Percentiles rank a stretch among this genome's conserved stretches.
phyloP scores from a whole-genome alignment of 2,888 invertebrate genomes.

The Lathronympha strigana region DNA sequence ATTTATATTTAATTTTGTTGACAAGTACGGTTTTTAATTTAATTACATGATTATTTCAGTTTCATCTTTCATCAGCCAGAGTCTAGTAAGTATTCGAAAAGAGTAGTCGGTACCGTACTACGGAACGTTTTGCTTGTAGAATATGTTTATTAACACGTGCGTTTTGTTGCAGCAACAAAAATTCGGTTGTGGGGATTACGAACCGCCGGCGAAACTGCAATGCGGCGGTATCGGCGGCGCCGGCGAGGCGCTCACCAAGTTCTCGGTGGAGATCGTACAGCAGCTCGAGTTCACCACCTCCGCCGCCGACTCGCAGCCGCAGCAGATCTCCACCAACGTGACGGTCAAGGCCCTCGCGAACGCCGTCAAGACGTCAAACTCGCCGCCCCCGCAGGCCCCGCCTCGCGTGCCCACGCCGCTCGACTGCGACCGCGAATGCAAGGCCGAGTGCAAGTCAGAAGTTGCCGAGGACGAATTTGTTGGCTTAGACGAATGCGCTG shows the following conservation, averaged over 20 bases:
- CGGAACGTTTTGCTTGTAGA: neutral
- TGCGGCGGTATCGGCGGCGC: slow-evolving; percentile 75
- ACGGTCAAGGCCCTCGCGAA: slow-evolving; percentile 89
- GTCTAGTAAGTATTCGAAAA: too few relatives aligned
- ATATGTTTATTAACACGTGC: slow-evolving; percentile 48
- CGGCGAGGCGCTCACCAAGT: slow-evolving; percentile 86
- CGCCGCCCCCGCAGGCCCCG: slow-evolving; percentile 73
- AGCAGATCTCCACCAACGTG: slow-evolving; percentile 96
- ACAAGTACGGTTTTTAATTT: too few relatives aligned
- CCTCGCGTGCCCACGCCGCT: slow-evolving; percentile 90
- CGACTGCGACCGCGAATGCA: slow-evolving; percentile 91
- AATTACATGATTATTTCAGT: too few relatives aligned
- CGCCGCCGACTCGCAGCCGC: slow-evolving; percentile 93
- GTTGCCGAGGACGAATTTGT: slow-evolving; percentile 92
- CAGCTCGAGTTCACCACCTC: slow-evolving; percentile 95
- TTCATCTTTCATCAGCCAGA: too few relatives aligned
- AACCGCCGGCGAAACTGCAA: slow-evolving; percentile 90
- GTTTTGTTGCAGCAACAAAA: slow-evolving; percentile 90
- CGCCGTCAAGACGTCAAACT: slow-evolving; percentile 76
- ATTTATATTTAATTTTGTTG: too few relatives aligned
- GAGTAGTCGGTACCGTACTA: too few relatives aligned
- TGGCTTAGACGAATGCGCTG: slow-evolving; percentile 93
- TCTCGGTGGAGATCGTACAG: slow-evolving; percentile 96
- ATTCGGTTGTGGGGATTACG: slow-evolving; percentile 89
- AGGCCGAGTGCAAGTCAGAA: slow-evolving; percentile 92